A percentile compares a stretch with the other conserved stretches of the same genome.
Evolutionary conservation across 2,113 vertebrate species (phyloP).

Genomic region (Podiceps cristatus): DNA sequence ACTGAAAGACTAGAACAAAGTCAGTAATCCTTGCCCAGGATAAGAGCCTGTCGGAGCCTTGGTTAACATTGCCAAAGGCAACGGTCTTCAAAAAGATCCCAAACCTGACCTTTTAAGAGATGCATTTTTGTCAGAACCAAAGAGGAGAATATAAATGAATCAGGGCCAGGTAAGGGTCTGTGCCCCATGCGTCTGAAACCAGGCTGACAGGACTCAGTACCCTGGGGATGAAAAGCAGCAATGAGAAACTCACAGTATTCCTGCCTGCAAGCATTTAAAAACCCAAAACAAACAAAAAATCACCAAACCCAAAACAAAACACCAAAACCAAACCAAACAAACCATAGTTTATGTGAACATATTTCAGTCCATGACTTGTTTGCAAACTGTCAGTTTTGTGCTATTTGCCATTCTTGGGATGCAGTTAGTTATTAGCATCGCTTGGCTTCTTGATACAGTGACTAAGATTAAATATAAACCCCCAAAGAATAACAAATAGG

Average conservation of each 20-base stretch:
- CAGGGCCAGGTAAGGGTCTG: not conserved
- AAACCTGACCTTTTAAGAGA: not conserved
- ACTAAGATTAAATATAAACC: not conserved
- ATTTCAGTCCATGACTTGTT: not conserved
- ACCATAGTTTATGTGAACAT: not conserved
- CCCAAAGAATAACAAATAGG: not conserved
- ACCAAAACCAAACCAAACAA: no score
- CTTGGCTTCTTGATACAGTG: not conserved
- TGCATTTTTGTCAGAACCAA: not conserved
- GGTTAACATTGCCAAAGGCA: not conserved
- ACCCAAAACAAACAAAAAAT: no score
- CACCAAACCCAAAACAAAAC: no score
- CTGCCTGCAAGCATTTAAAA: not conserved
- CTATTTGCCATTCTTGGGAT: not conserved
- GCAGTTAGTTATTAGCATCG: not conserved
- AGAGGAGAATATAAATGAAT: not conserved
- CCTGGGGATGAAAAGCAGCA: not conserved
- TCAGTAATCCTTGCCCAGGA: not conserved
- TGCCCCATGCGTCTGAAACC: not conserved
- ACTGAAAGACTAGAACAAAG: not conserved
- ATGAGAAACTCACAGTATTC: not conserved
- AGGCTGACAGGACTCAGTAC: not conserved
- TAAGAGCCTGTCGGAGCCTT: not conserved
- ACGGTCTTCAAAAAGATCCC: not conserved
- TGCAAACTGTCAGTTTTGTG: not conserved